Percentiles rank a stretch among this genome's conserved stretches.
phyloP scores from a whole-genome alignment of 1,140 invertebrate genomes.

The Drosophila parvula region DNA sequence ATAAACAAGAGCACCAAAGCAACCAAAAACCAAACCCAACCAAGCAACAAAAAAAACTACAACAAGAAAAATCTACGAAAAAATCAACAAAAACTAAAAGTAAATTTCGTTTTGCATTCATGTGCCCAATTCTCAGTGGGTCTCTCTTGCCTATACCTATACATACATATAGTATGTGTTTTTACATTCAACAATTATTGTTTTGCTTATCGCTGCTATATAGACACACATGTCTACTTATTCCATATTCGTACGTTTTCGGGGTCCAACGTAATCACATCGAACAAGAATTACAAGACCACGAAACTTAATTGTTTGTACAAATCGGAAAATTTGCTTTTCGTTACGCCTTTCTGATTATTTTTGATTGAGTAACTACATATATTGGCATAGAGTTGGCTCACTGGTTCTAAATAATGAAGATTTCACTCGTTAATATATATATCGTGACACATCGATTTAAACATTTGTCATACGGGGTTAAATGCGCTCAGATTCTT shows the following conservation, averaged over 20 bases:
- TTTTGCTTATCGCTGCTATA: conserved; percentile 40
- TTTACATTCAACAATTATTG: conserved; percentile 54
- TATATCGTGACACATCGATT: conserved; percentile 16
- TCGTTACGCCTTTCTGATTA: conserved; percentile 65
- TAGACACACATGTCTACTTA: conserved; percentile 26
- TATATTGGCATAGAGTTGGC: not conserved
- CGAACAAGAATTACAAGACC: conserved; percentile 57
- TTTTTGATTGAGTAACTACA: conserved; percentile 1
- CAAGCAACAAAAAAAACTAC: conserved; percentile 17
- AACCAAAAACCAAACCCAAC: conserved; percentile 7
- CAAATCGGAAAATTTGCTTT: conserved; percentile 27
- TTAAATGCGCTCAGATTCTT: conserved; percentile 36
- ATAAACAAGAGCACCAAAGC: conserved; percentile 55
- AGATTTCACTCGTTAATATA: conserved; percentile 21
- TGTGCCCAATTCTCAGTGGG: conserved; percentile 43
- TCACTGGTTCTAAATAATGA: not conserved
- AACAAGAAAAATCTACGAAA: conserved; percentile 3
- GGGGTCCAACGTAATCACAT: conserved; percentile 65
- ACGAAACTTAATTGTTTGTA: conserved; percentile 69
- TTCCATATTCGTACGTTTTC: conserved; percentile 29
- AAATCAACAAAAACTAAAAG: conserved; percentile 27
- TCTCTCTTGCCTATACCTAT: conserved; percentile 13
- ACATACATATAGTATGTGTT: not conserved
- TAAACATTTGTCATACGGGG: conserved; percentile 12
- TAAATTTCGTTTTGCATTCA: conserved; percentile 46